Base-by-base conservation (phyloP, 2,888 invertebrate species). In the Dugesia japonica region DNA sequence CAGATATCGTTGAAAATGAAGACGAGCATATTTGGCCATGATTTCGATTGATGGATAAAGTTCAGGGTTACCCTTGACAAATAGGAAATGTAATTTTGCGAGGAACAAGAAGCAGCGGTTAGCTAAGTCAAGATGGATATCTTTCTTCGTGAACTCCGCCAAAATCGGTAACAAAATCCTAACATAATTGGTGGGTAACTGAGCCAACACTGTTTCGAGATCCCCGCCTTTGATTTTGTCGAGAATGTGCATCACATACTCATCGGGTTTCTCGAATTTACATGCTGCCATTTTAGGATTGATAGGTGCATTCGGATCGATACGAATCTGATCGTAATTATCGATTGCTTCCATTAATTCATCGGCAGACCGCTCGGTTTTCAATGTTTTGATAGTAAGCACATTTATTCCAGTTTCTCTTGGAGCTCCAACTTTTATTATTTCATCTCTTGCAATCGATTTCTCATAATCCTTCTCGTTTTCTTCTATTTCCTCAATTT, bases 401-500 rank as follows among this genome's bases (percentile, higher is more conserved):
- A 38, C 9, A 13, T 17, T 17, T 13, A 13, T 38, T 38, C 17
- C 38, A 17, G 9, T 17, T 13, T 17, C 38, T 38, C 17, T 9
- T 13, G 38, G 38, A 20, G n/a, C 74, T 23, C 26, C 71, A 9
- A n/a, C 20, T 42, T 20, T 23, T 7, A 28, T 17, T 26, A 33
- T 4, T 26, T 74, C 42, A n/a, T 42, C 56, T 71, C 26, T 23
- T 4, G n/a, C 42, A n/a, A 42, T 13, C 23, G 13, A 15, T 79
- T 88, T 88, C 78, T 87, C 86, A 81, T 83, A 84, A 79, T 90
- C 89, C 77, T 87, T 81, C 81, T 90, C 90, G 81, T 83, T 82
- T 82, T 98, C 95, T 80, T 90, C 89, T 78, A 90, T 89, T 83
- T 98, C 98, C 81, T 93, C 90, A 17, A 17, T 17, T 38, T 38